These are phyloP conservation scores for Rana temporaria DNA, from an alignment of 2,113 vertebrate species.

Conservation along the genomic window DNA sequence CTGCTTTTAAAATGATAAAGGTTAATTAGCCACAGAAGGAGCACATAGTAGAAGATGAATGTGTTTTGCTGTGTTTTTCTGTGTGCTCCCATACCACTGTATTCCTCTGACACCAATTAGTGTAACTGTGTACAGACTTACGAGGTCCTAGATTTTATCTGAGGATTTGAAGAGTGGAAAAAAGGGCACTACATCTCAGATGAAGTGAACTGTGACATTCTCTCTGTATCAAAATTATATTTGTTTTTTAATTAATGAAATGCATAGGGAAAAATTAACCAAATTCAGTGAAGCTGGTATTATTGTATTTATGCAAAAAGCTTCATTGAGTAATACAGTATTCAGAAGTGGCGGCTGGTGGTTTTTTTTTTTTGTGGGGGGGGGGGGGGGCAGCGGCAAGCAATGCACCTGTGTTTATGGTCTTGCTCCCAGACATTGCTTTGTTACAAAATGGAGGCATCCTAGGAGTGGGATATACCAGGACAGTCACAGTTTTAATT, in stretches of 20 bases:
- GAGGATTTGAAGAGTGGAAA: slow-evolving; percentile 51
- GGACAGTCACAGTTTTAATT: too few species aligned
- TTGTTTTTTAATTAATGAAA: slow-evolving; percentile 45
- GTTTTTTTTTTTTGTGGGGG: too few species aligned
- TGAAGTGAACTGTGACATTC: slow-evolving; percentile 25
- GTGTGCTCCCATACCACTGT: slow-evolving; percentile 33
- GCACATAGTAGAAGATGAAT: slow-evolving; percentile 29
- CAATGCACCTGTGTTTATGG: too few species aligned
- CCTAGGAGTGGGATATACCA: too few species aligned
- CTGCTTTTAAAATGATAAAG: slow-evolving; percentile 39
- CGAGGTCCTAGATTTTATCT: slow-evolving; percentile 37
- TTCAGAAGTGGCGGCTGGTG: too few species aligned
- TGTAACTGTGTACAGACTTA: slow-evolving; percentile 47
- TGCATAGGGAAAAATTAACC: background rate
- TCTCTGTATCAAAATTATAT: slow-evolving; percentile 21
- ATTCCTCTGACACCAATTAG: slow-evolving; percentile 53
- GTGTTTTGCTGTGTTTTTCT: slow-evolving; percentile 48
- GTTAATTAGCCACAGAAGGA: slow-evolving; percentile 52
- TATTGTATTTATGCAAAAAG: too few species aligned
- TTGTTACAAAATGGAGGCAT: too few species aligned
- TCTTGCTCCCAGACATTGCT: too few species aligned
- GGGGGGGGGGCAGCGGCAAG: too few species aligned
- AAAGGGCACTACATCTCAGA: slow-evolving; percentile 16
- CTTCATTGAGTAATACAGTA: too few species aligned
- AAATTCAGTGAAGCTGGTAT: background rate